phyloP scores from a whole-genome alignment of 1,140 invertebrate species.

The Metopolophium dirhodum region DNA sequence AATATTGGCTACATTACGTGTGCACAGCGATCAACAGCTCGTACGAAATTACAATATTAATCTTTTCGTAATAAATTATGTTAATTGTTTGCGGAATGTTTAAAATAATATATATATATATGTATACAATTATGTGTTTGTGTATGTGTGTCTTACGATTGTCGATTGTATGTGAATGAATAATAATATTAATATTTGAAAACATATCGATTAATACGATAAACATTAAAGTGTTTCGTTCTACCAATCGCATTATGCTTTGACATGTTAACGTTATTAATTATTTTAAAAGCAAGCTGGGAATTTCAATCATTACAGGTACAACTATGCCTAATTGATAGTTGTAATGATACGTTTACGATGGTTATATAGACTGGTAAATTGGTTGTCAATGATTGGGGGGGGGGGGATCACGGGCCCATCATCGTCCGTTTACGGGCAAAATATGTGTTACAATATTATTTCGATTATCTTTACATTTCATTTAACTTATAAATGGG shows the following conservation, averaged over 20 bases:
- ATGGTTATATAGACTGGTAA: too few relatives aligned
- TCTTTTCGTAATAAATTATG: constrained; percentile 12
- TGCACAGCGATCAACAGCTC: not conserved
- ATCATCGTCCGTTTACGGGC: not conserved
- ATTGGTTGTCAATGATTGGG: not conserved
- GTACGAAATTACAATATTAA: not conserved
- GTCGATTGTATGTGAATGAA: not conserved
- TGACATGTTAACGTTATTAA: not conserved
- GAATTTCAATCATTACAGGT: not conserved
- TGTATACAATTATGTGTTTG: too few relatives aligned
- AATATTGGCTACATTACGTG: not conserved
- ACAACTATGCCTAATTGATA: not conserved
- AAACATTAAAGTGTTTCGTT: not conserved
- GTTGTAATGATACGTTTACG: not conserved
- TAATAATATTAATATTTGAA: not conserved
- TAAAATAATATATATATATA: not conserved
- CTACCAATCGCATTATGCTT: not conserved
- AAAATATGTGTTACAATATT: not conserved
- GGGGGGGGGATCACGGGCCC: not conserved
- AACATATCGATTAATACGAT: not conserved
- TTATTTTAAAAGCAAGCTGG: not conserved
- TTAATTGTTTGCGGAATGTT: not conserved
- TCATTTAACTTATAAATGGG: not conserved
- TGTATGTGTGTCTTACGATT: not conserved
- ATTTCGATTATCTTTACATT: not conserved